Conservation (phyloP, 1,140 invertebrate genomes). For the Parapsyche elsis region DNA sequence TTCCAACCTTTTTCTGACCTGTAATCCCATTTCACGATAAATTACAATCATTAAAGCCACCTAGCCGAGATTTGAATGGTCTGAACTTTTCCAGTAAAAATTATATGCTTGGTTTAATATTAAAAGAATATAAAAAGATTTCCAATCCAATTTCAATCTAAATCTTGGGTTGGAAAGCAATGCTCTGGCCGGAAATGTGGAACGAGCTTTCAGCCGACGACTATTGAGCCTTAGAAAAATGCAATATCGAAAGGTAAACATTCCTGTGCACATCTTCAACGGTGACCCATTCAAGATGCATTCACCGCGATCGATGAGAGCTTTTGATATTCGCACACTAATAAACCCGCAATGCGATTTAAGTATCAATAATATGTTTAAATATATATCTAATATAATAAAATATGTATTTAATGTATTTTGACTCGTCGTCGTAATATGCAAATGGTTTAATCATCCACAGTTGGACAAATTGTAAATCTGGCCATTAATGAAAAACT, state of each 20-base stretch:
- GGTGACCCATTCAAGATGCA: neutral
- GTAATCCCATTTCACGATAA: no score
- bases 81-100: neutral
- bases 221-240: constrained; percentile 22
- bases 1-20: no score
- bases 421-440: no score
- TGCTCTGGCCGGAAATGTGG: neutral
- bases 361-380: no score
- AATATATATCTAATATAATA: no score
- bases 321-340: no score
- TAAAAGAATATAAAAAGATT: neutral
- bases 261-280: neutral
- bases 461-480: no score
- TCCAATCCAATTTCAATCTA: neutral
- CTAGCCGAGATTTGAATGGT: neutral
- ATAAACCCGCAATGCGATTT: no score
- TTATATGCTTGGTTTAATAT: neutral
- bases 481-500: no score
- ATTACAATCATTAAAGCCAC: no score
- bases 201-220: neutral
- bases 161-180: neutral
- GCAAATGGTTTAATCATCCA: no score
- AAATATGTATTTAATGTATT: no score
- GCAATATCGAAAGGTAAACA: constrained; percentile 37
- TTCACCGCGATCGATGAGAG: neutral